A percentile compares a stretch with the other conserved stretches of the same genome.
Conservation (phyloP, 2,888 invertebrate species). For the Macrophya annulata region DNA sequence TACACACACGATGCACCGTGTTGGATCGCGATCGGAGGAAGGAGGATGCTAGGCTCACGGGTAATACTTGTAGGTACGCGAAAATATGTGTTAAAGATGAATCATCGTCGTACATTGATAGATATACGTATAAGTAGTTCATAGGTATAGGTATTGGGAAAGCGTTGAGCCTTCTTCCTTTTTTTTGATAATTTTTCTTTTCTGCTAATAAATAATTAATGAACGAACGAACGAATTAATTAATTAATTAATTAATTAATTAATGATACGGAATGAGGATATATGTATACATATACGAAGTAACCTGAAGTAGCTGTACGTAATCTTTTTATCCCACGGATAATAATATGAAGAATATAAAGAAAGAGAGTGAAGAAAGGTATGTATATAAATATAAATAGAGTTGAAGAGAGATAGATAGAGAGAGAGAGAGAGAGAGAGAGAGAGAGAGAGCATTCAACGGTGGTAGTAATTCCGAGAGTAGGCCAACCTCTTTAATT, state of each 20-base stretch:
- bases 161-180: background rate
- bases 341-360: background rate
- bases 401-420: background rate
- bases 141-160: background rate
- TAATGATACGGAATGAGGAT: background rate
- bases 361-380: background rate
- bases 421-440: background rate
- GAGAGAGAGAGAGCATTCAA: background rate
- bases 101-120: background rate
- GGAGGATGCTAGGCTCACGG: background rate
- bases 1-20: background rate
- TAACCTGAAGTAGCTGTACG: no score
- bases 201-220: background rate
- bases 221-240: background rate
- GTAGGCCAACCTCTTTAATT: constrained; percentile 45
- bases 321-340: background rate
- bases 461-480: constrained; percentile 5
- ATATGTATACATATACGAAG: no score
- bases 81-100: background rate
- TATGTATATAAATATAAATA: no score
- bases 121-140: background rate
- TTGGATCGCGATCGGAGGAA: background rate
- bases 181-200: background rate
- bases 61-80: background rate
- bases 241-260: background rate